Base-by-base conservation (phyloP, 37 sponge, comb jelly and placozoan genomes). In the Geodia barretti region DNA sequence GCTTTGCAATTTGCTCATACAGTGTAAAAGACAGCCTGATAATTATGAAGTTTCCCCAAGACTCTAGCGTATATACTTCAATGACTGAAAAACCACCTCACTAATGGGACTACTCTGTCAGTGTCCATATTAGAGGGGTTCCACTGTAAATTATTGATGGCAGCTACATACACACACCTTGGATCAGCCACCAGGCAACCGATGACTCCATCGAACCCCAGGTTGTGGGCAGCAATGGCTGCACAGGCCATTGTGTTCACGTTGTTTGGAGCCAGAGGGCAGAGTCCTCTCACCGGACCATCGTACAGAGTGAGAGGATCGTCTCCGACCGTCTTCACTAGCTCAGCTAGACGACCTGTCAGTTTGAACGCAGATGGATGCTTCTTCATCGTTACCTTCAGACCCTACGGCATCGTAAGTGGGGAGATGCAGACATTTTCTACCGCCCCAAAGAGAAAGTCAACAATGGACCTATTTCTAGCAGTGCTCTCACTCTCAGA, bases 161-260 rank as follows among this genome's bases (percentile, higher is more conserved):
- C 76, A 75, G 39, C 23, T 47, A 7, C 54, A 4, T 20, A 37
- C 3, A 0, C 78, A 72, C 33, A 91, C 95, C 80, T 85, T 59
- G 95, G 95, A 73, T 88, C 93, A 37, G 93, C 90, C 5, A 93
- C 83, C 3, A 93, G 72, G 36, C 86, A 77, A 7, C 93, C 93
- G 0, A 75, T 32, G 5, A 86, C 86, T 66, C 83, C 79, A 74
- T 85, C 90, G 86, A 93, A 93, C 31, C 93, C 90, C n/a, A 93
- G 86, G 54, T 89, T 93, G 77, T 97, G 97, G 4, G 95, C 97
- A 31, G 94, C 92, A 25, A 97, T 82, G 33, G 95, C 85, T n/a
- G 92, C 97, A 67, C 85, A 86, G 25, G 97, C 94, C 97, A 97
- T 97, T 24, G 97, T 93, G 79, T 93, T 93, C 34, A 93, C 93